Evolutionary conservation across 2,888 invertebrate genomes (phyloP), one percentile per base, ranked within the genome.

Genomic region (Eupithecia vulgata): DNA sequence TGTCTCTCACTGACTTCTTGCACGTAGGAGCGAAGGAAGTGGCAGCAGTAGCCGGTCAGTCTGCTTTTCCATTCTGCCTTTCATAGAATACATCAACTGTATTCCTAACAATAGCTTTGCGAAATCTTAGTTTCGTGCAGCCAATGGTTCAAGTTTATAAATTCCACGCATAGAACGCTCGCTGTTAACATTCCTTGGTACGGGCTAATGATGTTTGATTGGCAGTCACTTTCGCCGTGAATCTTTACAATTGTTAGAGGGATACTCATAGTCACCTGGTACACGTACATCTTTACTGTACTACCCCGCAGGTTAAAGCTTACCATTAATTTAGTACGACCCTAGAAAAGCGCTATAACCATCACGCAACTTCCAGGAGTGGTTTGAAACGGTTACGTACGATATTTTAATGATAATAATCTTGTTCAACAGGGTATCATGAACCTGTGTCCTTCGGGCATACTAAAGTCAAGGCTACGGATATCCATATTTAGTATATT

Each of bases 1-100:
- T 98, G 87, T 98, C 98, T 79, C 95, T 98, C 76, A 97, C 97
- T 81, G 98, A 98, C 92, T 98, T 98, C 87, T 91, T 97, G 81
- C 96, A 97, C 80, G 96, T 96, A 86, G 96, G 96, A 81, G 96
- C 96, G 75, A 94, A 94, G 87, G 94, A 94, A 86, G 94, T 94
- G 81, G 94, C 93, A 82, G 94, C 94, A 78, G 94, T 94, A 81
- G 94, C 94, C 86, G 94, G 94, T 94, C 86, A 88, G 94, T 91
- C 82, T 79, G n/a, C 83, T 82, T 84, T 81, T 80, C 82, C 79
- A 82, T 86, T 85, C 81, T 81, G 76, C 82, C 79, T 84, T 57
- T 61, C 17, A 68, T 67, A 82, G 80, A 82, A 80, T 81, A 81
- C 81, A 82, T 80, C 62, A 86, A 82, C 76, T 84, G 82, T 88